Percentiles rank a stretch among this genome's conserved stretches.
Conservation (phyloP, 2,113 vertebrate genomes). For the Rhabdomys dilectus region DNA sequence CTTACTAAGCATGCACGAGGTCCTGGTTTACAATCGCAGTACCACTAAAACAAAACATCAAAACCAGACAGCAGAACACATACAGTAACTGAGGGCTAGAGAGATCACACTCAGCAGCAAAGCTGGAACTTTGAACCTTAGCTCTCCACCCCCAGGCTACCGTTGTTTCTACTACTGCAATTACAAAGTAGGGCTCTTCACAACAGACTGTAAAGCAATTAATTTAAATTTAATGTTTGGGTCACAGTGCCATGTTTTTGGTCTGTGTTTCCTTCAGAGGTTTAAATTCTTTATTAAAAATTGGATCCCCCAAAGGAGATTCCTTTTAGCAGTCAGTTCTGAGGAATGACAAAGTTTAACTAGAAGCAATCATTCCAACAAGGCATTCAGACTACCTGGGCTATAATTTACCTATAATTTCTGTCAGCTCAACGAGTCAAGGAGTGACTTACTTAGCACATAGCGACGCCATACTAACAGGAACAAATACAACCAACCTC, state of each 20-base stretch:
- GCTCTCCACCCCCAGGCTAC: neutral
- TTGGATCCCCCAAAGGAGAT: neutral
- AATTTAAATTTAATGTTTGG: slow-evolving; percentile 14
- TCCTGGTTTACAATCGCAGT: neutral
- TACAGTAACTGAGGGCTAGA: neutral
- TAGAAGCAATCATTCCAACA: slow-evolving; percentile 14
- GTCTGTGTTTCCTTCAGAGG: neutral
- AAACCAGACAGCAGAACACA: neutral
- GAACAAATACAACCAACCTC: slow-evolving; percentile 6
- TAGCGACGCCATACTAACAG: neutral
- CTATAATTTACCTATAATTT: neutral
- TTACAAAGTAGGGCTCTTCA: neutral
- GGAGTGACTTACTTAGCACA: neutral
- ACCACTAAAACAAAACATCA: neutral
- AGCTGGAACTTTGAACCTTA: neutral
- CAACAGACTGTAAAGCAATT: neutral
- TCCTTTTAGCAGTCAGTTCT: neutral
- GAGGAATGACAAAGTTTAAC: neutral
- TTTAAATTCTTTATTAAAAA: slow-evolving; percentile 33
- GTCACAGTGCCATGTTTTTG: neutral
- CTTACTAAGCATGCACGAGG: neutral
- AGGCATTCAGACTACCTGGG: neutral
- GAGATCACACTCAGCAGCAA: neutral
- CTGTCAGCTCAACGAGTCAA: neutral
- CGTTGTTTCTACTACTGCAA: neutral